Percentiles rank a stretch among this genome's conserved stretches.
Conservation (phyloP, 2,113 vertebrate species). For the Heloderma charlesbogerti region DNA sequence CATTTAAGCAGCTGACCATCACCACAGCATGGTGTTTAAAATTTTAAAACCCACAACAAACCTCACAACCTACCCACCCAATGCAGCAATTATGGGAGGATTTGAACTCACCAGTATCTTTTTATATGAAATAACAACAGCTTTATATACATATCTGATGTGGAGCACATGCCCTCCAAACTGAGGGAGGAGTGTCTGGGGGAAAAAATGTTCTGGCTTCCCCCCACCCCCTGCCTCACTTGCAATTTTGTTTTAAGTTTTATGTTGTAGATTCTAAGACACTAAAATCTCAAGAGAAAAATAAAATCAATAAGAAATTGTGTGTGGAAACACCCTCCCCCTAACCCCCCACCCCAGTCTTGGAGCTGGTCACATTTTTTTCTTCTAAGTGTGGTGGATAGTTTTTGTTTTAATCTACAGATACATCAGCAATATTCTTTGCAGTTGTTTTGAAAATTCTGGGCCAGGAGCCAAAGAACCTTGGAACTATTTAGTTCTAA, state of each 20-base stretch:
- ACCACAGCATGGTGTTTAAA: neutral
- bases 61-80: neutral
- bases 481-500: neutral
- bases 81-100: neutral
- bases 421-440: neutral
- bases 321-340: neutral
- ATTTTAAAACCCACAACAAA: neutral
- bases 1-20: neutral
- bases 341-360: neutral
- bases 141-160: conserved; percentile 42
- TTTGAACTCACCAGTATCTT: conserved; percentile 3
- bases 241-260: conserved; percentile 1
- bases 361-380: conserved; percentile 1
- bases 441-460: neutral
- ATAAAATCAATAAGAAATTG: conserved; percentile 1
- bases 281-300: conserved; percentile 13
- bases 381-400: neutral
- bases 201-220: neutral
- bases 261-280: conserved; percentile 7
- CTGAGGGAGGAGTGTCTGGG: neutral
- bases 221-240: too few relatives aligned
- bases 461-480: neutral
- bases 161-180: conserved; percentile 20
- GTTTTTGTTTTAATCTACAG: neutral
- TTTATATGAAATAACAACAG: conserved; percentile 30